phyloP scores from a whole-genome alignment of 1,140 invertebrate species.

The Asbolus verrucosus region DNA sequence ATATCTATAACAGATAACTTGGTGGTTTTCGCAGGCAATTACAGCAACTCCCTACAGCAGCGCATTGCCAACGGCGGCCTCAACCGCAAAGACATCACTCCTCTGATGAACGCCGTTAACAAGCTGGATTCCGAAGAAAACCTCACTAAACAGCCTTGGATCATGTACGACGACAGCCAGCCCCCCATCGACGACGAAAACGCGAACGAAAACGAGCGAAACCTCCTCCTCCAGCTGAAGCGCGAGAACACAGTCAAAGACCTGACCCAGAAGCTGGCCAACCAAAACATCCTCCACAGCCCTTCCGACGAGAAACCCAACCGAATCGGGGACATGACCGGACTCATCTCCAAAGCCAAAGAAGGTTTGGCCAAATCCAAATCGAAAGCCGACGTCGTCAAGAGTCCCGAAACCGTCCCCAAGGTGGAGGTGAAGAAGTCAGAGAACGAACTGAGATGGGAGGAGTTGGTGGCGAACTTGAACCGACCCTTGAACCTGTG shows the following conservation, averaged over 20 bases:
- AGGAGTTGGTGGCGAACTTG: conserved; percentile 85
- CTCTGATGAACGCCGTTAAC: conserved; percentile 70
- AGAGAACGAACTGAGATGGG: conserved; percentile 96
- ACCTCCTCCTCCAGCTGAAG: conserved; percentile 73
- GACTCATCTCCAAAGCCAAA: conserved; percentile 92
- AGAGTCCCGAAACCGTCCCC: conserved; percentile 74
- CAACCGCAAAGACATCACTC: conserved; percentile 71
- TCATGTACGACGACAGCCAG: conserved; percentile 65
- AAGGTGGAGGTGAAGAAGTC: conserved; percentile 84
- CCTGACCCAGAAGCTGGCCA: conserved; percentile 85
- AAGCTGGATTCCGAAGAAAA: conserved; percentile 70
- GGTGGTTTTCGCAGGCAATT: too few relatives aligned
- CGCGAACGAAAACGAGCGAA: conserved; percentile 72
- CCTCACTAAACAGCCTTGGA: conserved; percentile 73
- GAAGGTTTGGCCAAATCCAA: conserved; percentile 89
- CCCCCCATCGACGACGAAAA: conserved; percentile 66
- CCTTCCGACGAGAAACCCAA: conserved; percentile 67
- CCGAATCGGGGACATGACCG: conserved; percentile 85
- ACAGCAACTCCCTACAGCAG: conserved; percentile 70
- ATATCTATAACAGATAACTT: too few relatives aligned
- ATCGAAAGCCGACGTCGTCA: conserved; percentile 79
- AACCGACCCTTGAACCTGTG: conserved; percentile 89
- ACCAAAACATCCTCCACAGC: conserved; percentile 73
- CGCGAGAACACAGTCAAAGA: conserved; percentile 87
- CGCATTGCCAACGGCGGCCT: conserved; percentile 68